A percentile compares a stretch with the other conserved stretches of the same genome.
These are phyloP conservation scores for Radopholus similis DNA, from an alignment of 1,140 invertebrate species.

Conservation along the genomic window DNA sequence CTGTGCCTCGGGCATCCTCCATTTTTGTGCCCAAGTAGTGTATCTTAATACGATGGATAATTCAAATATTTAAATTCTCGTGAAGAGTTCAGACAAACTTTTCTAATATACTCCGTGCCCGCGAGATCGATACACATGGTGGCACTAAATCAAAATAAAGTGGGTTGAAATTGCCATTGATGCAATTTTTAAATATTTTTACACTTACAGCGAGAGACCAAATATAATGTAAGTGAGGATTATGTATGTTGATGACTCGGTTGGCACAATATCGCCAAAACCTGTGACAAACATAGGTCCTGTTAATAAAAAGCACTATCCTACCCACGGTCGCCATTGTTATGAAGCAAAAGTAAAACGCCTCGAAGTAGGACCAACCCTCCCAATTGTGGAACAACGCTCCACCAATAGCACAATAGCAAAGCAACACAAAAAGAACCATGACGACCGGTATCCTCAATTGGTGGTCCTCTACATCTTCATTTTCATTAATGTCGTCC, in stretches of 20 bases:
- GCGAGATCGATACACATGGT: conserved; percentile 60
- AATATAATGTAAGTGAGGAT: conserved; percentile 60
- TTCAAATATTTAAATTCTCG: no score
- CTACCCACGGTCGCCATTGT: conserved; percentile 60
- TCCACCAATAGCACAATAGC: conserved; percentile 57
- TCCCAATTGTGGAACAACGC: conserved; percentile 55
- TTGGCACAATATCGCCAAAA: conserved; percentile 59
- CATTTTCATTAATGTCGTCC: conserved; percentile 51
- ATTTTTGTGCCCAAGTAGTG: conserved; percentile 60
- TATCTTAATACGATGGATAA: no score
- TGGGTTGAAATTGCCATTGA: background rate
- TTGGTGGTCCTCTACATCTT: conserved; percentile 36
- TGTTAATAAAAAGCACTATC: background rate
- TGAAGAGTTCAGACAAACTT: no score
- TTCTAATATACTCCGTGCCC: conserved; percentile 57
- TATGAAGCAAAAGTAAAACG: conserved; percentile 60
- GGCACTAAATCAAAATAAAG: conserved; percentile 39
- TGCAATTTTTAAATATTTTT: background rate
- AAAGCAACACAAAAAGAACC: conserved; percentile 53
- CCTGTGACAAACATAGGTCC: conserved; percentile 28
- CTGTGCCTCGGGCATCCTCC: conserved; percentile 59
- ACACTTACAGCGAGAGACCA: conserved; percentile 52
- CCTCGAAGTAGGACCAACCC: conserved; percentile 59
- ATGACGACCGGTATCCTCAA: conserved; percentile 56
- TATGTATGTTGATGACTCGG: conserved; percentile 59